phyloP scores from a whole-genome alignment of 2,113 vertebrate species.

The Hyaena hyaena region DNA sequence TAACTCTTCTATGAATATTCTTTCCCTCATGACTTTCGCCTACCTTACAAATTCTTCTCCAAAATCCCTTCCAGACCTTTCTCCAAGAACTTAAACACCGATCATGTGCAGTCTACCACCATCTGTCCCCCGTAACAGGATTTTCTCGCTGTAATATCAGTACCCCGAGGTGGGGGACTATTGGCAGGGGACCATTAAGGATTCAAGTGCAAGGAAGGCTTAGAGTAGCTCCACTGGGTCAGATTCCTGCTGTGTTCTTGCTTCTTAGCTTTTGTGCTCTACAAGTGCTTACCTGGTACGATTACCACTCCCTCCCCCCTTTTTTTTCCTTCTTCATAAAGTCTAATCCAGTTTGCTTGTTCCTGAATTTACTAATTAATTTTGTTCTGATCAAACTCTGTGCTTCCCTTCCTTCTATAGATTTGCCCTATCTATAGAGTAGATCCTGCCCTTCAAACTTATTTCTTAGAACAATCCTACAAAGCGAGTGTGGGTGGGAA shows the following conservation, averaged over 20 bases:
- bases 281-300: neutral
- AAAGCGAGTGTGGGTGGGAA: neutral
- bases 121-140: neutral
- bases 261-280: neutral
- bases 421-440: neutral
- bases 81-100: neutral
- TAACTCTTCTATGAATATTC: neutral
- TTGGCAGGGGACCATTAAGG: neutral
- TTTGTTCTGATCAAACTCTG: neutral
- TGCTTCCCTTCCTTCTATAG: neutral
- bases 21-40: neutral
- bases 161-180: neutral
- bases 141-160: neutral
- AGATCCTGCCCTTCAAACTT: neutral
- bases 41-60: neutral
- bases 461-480: neutral
- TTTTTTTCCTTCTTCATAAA: neutral
- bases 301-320: neutral
- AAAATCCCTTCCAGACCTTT: neutral
- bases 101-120: neutral
- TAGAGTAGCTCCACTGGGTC: neutral
- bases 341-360: neutral
- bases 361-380: neutral
- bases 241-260: neutral
- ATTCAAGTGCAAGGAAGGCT: neutral